These are phyloP conservation scores for Mylabris sibirica DNA, from an alignment of 2,888 invertebrate genomes.

Conservation along the genomic window DNA sequence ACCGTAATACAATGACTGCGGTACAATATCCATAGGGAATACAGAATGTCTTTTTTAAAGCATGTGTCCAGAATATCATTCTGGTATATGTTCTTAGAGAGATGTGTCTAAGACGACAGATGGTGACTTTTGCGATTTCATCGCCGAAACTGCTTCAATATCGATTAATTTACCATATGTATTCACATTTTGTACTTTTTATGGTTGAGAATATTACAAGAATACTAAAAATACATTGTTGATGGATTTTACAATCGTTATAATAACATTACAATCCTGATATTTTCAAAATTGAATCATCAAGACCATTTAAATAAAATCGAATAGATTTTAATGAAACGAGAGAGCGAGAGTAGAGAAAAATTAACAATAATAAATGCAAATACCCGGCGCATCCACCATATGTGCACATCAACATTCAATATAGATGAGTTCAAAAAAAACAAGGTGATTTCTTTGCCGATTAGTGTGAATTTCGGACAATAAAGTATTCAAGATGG, in stretches of 20 bases:
- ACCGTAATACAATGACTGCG: conserved; percentile 42
- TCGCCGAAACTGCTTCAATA: background rate
- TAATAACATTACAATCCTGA: background rate
- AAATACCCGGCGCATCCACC: background rate
- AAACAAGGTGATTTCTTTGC: too few relatives aligned
- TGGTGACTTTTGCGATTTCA: conserved; percentile 1
- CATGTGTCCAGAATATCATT: conserved; percentile 28
- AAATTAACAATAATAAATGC: background rate
- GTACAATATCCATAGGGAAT: conserved; percentile 37
- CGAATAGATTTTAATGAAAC: background rate
- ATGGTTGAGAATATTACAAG: background rate
- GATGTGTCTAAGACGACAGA: too few relatives aligned
- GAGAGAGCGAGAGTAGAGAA: background rate
- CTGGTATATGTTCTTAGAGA: too few relatives aligned
- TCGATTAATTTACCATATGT: background rate
- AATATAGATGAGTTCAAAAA: too few relatives aligned
- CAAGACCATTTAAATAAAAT: background rate
- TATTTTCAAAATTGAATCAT: background rate
- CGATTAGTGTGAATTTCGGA: background rate
- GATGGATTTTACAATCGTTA: background rate
- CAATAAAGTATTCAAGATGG: background rate
- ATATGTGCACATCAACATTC: background rate
- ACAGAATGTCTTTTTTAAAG: conserved; percentile 34
- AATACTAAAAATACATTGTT: background rate
- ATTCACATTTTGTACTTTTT: background rate